Evolutionary conservation across 2,888 invertebrate species (phyloP), one percentile per base, ranked within the genome.

Genomic region (Meloe dianella): DNA sequence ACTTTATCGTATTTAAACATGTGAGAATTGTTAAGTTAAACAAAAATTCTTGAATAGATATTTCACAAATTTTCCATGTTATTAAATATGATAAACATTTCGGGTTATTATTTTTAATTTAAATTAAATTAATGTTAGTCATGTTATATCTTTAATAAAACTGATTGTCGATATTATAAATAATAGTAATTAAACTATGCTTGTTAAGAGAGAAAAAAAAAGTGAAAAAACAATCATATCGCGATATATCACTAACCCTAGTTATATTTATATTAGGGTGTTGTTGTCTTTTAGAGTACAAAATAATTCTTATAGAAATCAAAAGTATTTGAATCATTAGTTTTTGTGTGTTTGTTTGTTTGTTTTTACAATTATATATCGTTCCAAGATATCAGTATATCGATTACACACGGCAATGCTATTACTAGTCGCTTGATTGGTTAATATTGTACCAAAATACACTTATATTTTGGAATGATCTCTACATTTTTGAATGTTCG

Each of bases 201-300:
- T 80, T 79, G 68, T 63, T 72, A 80, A 76, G 17, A 7, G 6
- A 41, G 7, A 17, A 41, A 41, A 41, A n/a, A 41, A 2, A 41
- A 41, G 79, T 81, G 80, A 81, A 77, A 75, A 78, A 81, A 81
- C 81, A 82, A 82, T 81, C 81, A 81, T 82, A 81, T 81, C 79
- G 78, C 75, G 74, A 75, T 77, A 76, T 77, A 79, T 75, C 76
- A 77, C 76, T 76, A 74, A 75, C 75, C 79, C 78, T 79, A 75
- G 72, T 71, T 75, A 61, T 72, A 67, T 67, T 63, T 63, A 66
- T 71, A 71, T 74, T 74, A 71, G 75, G 75, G 76, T 73, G 73
- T 73, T 75, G 76, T 78, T 76, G 74, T 79, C 77, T 77, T 71
- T 79, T 81, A 81, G 81, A 81, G 81, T 82, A 82, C 81, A 82